Conservation (phyloP, 1,140 invertebrate genomes). For the Lerema accius region DNA sequence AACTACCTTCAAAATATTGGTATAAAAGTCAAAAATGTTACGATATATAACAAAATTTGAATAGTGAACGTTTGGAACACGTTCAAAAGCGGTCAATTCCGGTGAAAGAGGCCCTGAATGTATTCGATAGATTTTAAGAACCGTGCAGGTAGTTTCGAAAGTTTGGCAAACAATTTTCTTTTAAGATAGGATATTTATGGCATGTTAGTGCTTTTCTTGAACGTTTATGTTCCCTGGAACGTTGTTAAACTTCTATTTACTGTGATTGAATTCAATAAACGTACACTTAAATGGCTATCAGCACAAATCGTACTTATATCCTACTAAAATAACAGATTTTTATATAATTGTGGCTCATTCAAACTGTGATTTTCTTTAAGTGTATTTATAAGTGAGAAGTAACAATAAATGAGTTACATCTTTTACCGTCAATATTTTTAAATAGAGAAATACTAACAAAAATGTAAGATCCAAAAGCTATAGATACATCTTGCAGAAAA, state of each 20-base stretch:
- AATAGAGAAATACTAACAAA: no score
- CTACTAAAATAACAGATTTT: no score
- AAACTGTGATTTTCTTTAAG: no score
- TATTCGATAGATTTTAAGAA: slow-evolving; percentile 23
- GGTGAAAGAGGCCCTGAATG: slow-evolving; percentile 47
- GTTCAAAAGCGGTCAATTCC: slow-evolving; percentile 52
- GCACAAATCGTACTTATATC: no score
- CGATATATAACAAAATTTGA: slow-evolving; percentile 50
- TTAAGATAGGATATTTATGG: slow-evolving; percentile 20
- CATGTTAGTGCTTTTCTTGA: slow-evolving; percentile 13
- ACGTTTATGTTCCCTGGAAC: slow-evolving; percentile 5
- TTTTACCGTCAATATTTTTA: no score
- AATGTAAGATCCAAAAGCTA: no score
- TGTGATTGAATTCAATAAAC: not conserved
- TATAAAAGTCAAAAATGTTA: slow-evolving; percentile 44
- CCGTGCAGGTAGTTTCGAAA: slow-evolving; percentile 29
- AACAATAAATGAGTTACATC: no score
- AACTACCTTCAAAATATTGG: slow-evolving; percentile 30
- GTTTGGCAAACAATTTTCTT: slow-evolving; percentile 48
- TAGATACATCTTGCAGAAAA: no score
- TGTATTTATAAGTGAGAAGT: no score
- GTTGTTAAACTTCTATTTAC: slow-evolving; percentile 16
- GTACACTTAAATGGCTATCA: no score
- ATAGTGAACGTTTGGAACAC: slow-evolving; percentile 51
- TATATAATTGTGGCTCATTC: no score